Percentiles rank a stretch among this genome's conserved stretches.
Conservation (phyloP, 1,140 invertebrate species). For the Ganaspis sp. region DNA sequence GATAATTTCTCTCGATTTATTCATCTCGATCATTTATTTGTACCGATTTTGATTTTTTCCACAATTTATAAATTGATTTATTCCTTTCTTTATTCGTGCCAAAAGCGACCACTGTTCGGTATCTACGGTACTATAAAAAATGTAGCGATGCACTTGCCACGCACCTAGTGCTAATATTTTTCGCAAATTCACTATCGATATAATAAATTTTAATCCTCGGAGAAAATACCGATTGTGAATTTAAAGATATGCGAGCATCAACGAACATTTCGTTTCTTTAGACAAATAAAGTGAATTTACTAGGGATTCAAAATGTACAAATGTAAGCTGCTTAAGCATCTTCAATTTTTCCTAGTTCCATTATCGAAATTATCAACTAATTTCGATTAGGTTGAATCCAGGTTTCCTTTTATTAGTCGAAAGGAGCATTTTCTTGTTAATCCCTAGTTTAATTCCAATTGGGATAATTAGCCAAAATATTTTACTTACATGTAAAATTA, state of each 20-base stretch:
- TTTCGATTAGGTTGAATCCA: neutral
- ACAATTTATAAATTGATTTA: neutral
- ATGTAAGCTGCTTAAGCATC: neutral
- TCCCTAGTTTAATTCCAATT: no score
- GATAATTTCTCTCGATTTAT: no score
- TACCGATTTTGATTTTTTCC: no score
- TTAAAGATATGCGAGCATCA: neutral
- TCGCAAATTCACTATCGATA: constrained; percentile 1
- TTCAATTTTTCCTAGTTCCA: neutral
- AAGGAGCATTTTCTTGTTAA: neutral
- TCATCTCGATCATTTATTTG: no score
- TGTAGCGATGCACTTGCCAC: neutral
- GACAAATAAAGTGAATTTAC: constrained; percentile 3
- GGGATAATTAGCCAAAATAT: no score
- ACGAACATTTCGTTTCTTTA: constrained; percentile 9
- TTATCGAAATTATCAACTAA: neutral
- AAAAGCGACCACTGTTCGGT: constrained; percentile 3
- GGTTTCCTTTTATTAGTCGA: neutral
- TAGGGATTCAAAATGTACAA: constrained; percentile 21
- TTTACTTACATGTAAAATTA: no score
- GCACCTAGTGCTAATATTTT: constrained; percentile 8
- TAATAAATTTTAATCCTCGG: neutral
- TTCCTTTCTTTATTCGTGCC: neutral
- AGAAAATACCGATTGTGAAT: constrained; percentile 8
- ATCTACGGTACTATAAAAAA: constrained; percentile 28